phyloP scores from a whole-genome alignment of 2,888 invertebrate species.

The Pollenia angustigena region DNA sequence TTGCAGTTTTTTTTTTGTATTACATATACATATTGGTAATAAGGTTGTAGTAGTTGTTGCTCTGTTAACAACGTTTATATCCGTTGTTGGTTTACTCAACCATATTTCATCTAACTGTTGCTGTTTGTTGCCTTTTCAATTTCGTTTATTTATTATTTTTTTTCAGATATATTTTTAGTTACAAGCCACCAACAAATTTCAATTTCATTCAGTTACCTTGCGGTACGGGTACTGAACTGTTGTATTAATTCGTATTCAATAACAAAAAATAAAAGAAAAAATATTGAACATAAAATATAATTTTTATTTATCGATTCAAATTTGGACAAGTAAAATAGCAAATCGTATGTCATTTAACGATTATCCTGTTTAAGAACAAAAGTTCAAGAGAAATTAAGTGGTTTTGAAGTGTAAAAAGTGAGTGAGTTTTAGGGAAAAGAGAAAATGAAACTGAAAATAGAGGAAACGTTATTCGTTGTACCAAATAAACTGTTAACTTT shows the following conservation, averaged over 20 bases:
- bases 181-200: slow-evolving; percentile 82
- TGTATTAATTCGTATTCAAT: slow-evolving; percentile 75
- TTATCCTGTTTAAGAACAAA: slow-evolving; percentile 30
- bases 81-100: slow-evolving; percentile 72
- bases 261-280: slow-evolving; percentile 30
- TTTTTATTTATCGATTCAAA: slow-evolving; percentile 41
- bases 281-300: slow-evolving; percentile 21
- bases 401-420: slow-evolving; percentile 57
- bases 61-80: slow-evolving; percentile 56
- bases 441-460: background rate
- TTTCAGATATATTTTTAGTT: slow-evolving; percentile 75
- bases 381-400: slow-evolving; percentile 1
- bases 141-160: slow-evolving; percentile 59
- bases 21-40: slow-evolving; percentile 6
- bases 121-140: slow-evolving; percentile 61
- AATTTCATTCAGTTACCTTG: slow-evolving; percentile 83
- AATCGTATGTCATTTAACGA: background rate
- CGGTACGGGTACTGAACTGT: slow-evolving; percentile 83
- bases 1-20: slow-evolving; percentile 54
- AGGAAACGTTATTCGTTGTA: background rate
- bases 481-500: too few relatives aligned
- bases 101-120: slow-evolving; percentile 73
- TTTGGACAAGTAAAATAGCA: slow-evolving; percentile 6
- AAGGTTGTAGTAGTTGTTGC: slow-evolving; percentile 39
- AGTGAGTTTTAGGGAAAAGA: slow-evolving; percentile 48